Evolutionary conservation across 1,140 invertebrate genomes (phyloP).

Genomic region (Achatina immaculata): DNA sequence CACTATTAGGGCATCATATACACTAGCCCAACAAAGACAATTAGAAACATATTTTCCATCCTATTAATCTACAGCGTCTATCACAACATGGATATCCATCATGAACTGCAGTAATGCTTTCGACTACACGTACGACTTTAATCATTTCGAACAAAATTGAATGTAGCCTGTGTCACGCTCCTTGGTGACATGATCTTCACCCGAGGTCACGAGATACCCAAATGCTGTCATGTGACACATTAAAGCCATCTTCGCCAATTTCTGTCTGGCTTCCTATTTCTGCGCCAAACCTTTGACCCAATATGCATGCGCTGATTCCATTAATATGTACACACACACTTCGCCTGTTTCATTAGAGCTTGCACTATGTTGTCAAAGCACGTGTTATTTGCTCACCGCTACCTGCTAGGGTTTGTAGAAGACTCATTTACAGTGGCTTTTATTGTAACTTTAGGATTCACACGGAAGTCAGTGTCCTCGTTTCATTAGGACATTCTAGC

Average conservation of each 20-base stretch:
- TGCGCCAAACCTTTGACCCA: background rate
- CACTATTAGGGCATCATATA: no score
- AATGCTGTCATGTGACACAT: background rate
- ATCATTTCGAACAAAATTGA: background rate
- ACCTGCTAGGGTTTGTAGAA: background rate
- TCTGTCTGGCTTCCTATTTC: background rate
- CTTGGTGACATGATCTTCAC: background rate
- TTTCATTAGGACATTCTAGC: no score
- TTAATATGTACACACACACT: background rate
- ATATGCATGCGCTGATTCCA: background rate
- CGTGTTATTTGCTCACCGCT: background rate
- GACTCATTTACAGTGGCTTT: background rate
- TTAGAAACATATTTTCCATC: no score
- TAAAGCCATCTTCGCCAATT: constrained; percentile 1
- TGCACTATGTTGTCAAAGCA: background rate
- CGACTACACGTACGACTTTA: no score
- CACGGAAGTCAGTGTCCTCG: no score
- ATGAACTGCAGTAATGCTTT: no score
- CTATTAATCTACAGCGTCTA: no score
- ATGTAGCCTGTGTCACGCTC: background rate
- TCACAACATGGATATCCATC: no score
- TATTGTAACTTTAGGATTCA: background rate
- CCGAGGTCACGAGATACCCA: background rate
- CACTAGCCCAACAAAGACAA: no score
- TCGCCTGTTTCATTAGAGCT: background rate